Evolutionary conservation across 2,888 invertebrate genomes (phyloP).

Genomic region (Cremastobaeus sp.): DNA sequence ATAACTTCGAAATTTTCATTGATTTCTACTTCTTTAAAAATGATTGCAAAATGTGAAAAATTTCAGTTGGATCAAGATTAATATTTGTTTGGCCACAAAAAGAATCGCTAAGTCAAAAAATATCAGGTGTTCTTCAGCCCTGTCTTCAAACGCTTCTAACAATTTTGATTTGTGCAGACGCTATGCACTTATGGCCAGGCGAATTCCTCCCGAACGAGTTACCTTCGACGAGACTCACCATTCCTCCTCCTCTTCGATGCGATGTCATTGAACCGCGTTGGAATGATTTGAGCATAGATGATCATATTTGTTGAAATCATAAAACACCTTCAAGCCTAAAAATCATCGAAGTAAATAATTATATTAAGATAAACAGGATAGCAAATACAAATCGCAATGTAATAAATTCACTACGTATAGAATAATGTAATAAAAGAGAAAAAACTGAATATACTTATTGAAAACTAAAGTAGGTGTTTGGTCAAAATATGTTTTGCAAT

Average conservation of each 20-base stretch:
- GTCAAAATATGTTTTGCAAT: too few relatives aligned
- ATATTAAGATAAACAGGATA: too few relatives aligned
- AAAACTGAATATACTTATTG: too few relatives aligned
- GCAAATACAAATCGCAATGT: too few relatives aligned
- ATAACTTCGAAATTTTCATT: background rate
- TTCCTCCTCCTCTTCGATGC: constrained; percentile 70
- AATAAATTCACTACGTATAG: too few relatives aligned
- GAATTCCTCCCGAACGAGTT: constrained; percentile 71
- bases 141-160: constrained; percentile 66
- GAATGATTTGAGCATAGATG: constrained; percentile 63
- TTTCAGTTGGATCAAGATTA: constrained; percentile 69
- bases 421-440: too few relatives aligned
- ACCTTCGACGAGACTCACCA: constrained; percentile 64
- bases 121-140: constrained; percentile 66
- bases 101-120: constrained; percentile 62
- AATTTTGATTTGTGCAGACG: constrained; percentile 68
- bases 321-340: too few relatives aligned
- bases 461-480: too few relatives aligned
- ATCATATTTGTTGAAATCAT: too few relatives aligned
- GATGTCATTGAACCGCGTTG: constrained; percentile 74
- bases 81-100: constrained; percentile 75
- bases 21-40: background rate
- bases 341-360: too few relatives aligned
- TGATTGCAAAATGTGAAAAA: background rate
- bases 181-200: constrained; percentile 73